A percentile compares a stretch with the other conserved stretches of the same genome.
These are phyloP conservation scores for Microplitis demolitor DNA, from an alignment of 1,140 invertebrate genomes.

Conservation along the genomic window DNA sequence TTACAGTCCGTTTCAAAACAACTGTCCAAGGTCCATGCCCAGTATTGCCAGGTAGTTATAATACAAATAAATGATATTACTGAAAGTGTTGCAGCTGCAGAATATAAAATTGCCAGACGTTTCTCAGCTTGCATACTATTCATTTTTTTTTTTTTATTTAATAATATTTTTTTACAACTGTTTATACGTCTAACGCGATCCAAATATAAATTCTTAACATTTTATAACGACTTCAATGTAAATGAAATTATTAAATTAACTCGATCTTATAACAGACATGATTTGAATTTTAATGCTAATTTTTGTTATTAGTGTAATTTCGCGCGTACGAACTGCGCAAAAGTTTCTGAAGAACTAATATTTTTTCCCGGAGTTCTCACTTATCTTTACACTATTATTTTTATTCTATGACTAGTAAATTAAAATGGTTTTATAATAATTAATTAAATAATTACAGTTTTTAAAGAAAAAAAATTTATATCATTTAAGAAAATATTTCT, in stretches of 20 bases:
- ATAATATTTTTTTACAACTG: constrained; percentile 6
- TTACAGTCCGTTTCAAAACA: constrained; percentile 70
- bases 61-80: constrained; percentile 63
- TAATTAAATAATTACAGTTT: no score
- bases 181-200: background rate
- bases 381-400: no score
- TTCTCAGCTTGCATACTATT: constrained; percentile 57
- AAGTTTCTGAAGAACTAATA: background rate
- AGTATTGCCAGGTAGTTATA: constrained; percentile 69
- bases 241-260: background rate
- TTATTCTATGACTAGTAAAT: no score
- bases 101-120: constrained; percentile 63
- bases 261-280: background rate
- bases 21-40: constrained; percentile 67
- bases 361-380: no score
- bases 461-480: no score
- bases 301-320: no score
- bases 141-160: constrained; percentile 36
- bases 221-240: no score
- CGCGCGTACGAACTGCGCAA: constrained; percentile 1
- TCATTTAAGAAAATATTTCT: background rate
- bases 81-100: constrained; percentile 58
- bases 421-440: no score
- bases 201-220: no score
- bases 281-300: background rate